Percentiles rank a stretch among this genome's conserved stretches.
Conservation (phyloP, 2,888 invertebrate species). For the Baronia brevicornis region DNA sequence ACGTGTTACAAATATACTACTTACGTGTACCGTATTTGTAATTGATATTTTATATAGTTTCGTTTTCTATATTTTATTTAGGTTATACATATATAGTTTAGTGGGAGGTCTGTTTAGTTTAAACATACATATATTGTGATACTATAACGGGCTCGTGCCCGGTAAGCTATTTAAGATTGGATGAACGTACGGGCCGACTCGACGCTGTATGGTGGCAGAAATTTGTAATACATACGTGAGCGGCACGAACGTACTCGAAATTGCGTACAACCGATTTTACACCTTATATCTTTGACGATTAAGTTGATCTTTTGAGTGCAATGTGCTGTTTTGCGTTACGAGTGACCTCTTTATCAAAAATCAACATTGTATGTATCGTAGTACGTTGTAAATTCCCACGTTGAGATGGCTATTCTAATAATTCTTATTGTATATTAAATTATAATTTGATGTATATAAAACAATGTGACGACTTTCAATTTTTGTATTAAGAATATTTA, state of each 20-base stretch:
- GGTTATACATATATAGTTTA: conserved; percentile 49
- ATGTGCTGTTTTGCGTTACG: too few relatives aligned
- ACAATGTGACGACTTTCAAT: conserved; percentile 49
- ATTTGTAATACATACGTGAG: too few relatives aligned
- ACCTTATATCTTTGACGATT: too few relatives aligned
- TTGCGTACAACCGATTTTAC: too few relatives aligned
- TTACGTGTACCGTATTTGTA: conserved; percentile 24
- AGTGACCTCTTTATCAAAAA: too few relatives aligned
- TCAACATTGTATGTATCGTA: too few relatives aligned
- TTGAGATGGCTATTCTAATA: too few relatives aligned
- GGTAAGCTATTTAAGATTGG: conserved; percentile 50
- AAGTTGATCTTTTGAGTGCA: too few relatives aligned
- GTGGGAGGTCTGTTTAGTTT: conserved; percentile 60
- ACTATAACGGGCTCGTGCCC: conserved; percentile 63
- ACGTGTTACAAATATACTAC: conserved; percentile 6
- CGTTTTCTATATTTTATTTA: conserved; percentile 54
- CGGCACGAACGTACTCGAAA: too few relatives aligned
- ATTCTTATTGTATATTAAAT: conserved; percentile 49
- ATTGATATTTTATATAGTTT: conserved; percentile 43
- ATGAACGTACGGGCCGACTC: conserved; percentile 25
- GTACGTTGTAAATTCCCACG: too few relatives aligned
- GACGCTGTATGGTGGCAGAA: conserved; percentile 6
- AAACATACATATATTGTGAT: conserved; percentile 69
- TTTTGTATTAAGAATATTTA: conserved; percentile 62
- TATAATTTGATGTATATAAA: conserved; percentile 68